Evolutionary conservation across 2,797 vertebrate genomes (phyloP), one percentile per base, ranked within the genome.

Genomic region (Emydoidea blandingii): DNA sequence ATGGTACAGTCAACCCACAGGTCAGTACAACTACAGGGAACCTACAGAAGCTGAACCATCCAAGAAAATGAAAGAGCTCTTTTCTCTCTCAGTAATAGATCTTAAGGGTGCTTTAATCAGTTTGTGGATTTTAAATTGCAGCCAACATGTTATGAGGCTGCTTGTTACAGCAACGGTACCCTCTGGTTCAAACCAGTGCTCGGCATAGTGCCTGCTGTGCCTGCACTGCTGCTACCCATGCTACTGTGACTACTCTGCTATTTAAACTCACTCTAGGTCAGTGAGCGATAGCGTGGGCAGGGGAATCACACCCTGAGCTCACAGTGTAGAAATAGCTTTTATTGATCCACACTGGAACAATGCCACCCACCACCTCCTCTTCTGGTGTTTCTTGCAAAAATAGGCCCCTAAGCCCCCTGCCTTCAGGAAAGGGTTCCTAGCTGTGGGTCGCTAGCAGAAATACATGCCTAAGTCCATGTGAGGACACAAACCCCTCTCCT

Each of bases 71-170:
- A 41, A 79, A 88, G 89, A 96, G 83, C 18, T 78, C n/a, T 89
- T 16, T 82, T 93, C 93, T 85, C 44, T 88, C 89, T 92, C 91
- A 93, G 87, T 87, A 87, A 16, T 59, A 31, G 11, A 62, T 34
- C 59, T 16, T 14, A 31, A 62, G 31, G 31, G 31, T 34, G 83
- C 47, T 50, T 72, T 80, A 37, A 94, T 96, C 6, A 8, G 91
- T 96, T 85, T 87, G 85, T 44, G 83, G 89, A 86, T 83, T 59
- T 83, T 91, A 92, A 95, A 87, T 80, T 74, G 53, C 93, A 94
- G 94, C 90, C 91, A 96, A 34, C 2, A 0, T 80, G 68, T 88
- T 93, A 92, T 1, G 12, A 93, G 96, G 94, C 85, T 91, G 76
- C 93, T 96, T 94, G 81, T 89, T 72, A 57, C 81, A 74, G 59